Percentiles rank a stretch among this genome's conserved stretches.
Evolutionary conservation across 2,888 invertebrate species (phyloP).

Genomic region (Volucella inflata): DNA sequence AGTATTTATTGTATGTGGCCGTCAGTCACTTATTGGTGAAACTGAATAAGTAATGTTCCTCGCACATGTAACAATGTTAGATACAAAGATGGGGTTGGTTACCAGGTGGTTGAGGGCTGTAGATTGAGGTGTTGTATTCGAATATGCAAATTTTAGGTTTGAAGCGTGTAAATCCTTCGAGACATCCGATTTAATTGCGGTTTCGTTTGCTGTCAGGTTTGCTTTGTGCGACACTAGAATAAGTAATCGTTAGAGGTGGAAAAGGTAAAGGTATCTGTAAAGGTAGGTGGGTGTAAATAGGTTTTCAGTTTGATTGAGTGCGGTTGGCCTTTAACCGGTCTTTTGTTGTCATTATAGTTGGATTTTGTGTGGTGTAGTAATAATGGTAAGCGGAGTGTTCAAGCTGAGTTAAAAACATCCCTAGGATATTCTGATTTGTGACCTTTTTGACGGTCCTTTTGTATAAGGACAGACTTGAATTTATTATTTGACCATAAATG

Average conservation of each 20-base stretch:
- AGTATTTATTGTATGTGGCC: slow-evolving; percentile 27
- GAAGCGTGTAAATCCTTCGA: slow-evolving; percentile 11
- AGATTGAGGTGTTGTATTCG: background rate
- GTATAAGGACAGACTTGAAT: background rate
- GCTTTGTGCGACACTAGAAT: slow-evolving; percentile 24
- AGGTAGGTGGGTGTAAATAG: background rate
- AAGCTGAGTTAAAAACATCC: too few relatives aligned
- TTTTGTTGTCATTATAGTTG: slow-evolving; percentile 27
- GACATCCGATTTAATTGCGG: slow-evolving; percentile 53
- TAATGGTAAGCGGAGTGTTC: slow-evolving; percentile 23
- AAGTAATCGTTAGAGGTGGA: background rate
- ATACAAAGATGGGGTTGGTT: background rate
- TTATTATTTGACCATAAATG: background rate
- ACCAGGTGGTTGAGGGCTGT: background rate
- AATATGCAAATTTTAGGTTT: slow-evolving; percentile 33
- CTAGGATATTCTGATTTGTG: slow-evolving; percentile 1
- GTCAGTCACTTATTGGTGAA: slow-evolving; percentile 18
- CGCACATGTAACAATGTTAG: slow-evolving; percentile 8
- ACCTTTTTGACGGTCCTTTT: slow-evolving; percentile 1
- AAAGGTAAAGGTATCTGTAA: background rate
- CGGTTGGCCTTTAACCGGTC: slow-evolving; percentile 17
- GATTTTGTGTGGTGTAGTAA: slow-evolving; percentile 13
- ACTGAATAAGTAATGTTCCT: slow-evolving; percentile 12
- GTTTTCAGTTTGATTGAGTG: slow-evolving; percentile 16
- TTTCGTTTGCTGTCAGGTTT: slow-evolving; percentile 24